Evolutionary conservation across 1,140 invertebrate species (phyloP), one percentile per base, ranked within the genome.

Genomic region (Drosophila varians): DNA sequence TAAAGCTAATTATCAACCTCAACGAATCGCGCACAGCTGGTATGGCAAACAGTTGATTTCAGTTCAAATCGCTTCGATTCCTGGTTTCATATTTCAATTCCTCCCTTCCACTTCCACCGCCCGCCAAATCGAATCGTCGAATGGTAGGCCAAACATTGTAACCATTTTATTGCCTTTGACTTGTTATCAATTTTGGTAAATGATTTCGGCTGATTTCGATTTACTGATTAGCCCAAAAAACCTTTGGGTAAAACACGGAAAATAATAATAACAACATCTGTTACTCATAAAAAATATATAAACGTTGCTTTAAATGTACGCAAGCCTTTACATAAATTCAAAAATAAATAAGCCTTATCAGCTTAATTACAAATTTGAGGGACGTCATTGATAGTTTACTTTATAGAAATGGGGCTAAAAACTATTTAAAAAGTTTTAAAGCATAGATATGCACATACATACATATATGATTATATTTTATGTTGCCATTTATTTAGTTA

Each of bases 1-100:
- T 53, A 71, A 69, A 64, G 65, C 72, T 80, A 80, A 80, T 80
- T 80, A 80, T 80, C 68, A 80, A 76, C 66, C 72, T 55, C 61
- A 80, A 76, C 77, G 70, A 70, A 79, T 74, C 70, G 75, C 54
- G 48, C 70, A 74, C 76, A 79, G 76, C 70, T 78, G 76, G 25
- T 69, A 57, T 75, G 73, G 55, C 42, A 66, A 58, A 55, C 62
- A 66, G 47, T 51, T 52, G 45, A 36, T 21, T 18, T 34, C 31
- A 48, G 31, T 51, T 51, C 34, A 52, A 62, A 34, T 52, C 26
- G 25, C 23, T 51, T 5, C 31, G 7, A 36, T 64, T 40, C 34
- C 19, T 25, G 56, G 47, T 40, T 60, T 56, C 72, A 23, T 43
- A 53, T 73, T 56, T 68, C 74, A 16, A 21, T 11, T 9, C 3